These are phyloP conservation scores for Adela reaumurella DNA, from an alignment of 2,888 invertebrate species.

Conservation along the genomic window DNA sequence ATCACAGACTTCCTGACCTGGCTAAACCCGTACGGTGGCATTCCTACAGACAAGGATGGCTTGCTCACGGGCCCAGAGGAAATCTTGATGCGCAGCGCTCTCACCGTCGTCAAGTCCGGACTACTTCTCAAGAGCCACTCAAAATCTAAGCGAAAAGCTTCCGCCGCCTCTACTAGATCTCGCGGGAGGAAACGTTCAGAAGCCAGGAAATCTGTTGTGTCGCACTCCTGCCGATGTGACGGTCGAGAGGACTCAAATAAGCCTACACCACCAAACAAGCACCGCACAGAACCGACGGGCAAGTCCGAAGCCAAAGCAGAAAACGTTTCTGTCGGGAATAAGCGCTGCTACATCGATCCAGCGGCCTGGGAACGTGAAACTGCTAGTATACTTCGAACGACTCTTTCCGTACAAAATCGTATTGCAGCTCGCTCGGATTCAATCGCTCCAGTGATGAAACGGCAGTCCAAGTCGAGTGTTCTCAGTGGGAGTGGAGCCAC, in stretches of 20 bases:
- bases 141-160: conserved; percentile 47
- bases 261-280: conserved; percentile 26
- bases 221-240: conserved; percentile 34
- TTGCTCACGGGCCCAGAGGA: conserved; percentile 28
- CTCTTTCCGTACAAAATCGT: conserved; percentile 46
- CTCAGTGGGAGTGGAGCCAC: conserved; percentile 15
- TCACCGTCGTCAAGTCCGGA: conserved; percentile 44
- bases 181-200: conserved; percentile 44
- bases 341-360: conserved; percentile 52
- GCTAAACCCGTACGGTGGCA: conserved; percentile 51
- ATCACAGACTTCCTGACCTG: conserved; percentile 67
- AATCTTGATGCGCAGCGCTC: conserved; percentile 47
- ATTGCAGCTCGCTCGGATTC: conserved; percentile 25
- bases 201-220: conserved; percentile 34
- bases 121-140: conserved; percentile 29
- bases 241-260: conserved; percentile 25
- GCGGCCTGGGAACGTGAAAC: conserved; percentile 54
- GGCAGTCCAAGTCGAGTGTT: conserved; percentile 34
- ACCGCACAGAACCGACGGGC: conserved; percentile 41
- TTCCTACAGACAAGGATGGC: conserved; percentile 37
- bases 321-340: conserved; percentile 46
- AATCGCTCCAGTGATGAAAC: conserved; percentile 16
- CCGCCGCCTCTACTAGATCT: conserved; percentile 46
- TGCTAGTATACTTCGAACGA: conserved; percentile 49
- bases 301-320: conserved; percentile 35